A percentile compares a stretch with the other conserved stretches of the same genome.
These are phyloP conservation scores for Andrena chrysosceles DNA, from an alignment of 2,888 invertebrate genomes.

Conservation along the genomic window DNA sequence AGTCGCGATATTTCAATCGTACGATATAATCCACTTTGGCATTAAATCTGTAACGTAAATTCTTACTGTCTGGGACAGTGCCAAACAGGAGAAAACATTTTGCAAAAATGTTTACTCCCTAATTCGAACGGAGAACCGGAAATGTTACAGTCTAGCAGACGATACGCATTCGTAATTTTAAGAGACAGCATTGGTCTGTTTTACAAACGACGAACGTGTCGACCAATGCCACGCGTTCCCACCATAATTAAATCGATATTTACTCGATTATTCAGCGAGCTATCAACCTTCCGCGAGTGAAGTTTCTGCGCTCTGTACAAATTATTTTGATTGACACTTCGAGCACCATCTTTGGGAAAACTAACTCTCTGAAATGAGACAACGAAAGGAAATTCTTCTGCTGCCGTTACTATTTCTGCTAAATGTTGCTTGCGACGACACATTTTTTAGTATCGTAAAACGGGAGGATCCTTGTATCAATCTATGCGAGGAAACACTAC, in stretches of 20 bases:
- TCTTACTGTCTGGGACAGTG: too few species aligned
- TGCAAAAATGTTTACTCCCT: neutral
- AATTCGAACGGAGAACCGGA: neutral
- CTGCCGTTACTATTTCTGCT: slow-evolving; percentile 61
- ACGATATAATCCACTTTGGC: too few species aligned
- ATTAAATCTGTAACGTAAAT: too few species aligned
- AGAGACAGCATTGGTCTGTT: slow-evolving; percentile 62
- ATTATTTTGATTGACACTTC: slow-evolving; percentile 57
- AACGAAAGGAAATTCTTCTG: slow-evolving; percentile 58
- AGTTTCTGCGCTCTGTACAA: slow-evolving; percentile 45
- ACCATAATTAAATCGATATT: slow-evolving; percentile 78
- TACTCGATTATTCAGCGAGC: slow-evolving; percentile 67
- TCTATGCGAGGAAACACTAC: slow-evolving; percentile 75
- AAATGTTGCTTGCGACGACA: slow-evolving; percentile 65
- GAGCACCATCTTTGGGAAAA: neutral
- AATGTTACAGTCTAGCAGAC: slow-evolving; percentile 31
- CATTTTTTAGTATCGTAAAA: slow-evolving; percentile 72
- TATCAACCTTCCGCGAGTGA: slow-evolving; percentile 53
- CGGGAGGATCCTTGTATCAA: slow-evolving; percentile 77
- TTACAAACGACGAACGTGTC: slow-evolving; percentile 21
- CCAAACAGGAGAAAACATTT: neutral
- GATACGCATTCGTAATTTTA: slow-evolving; percentile 1
- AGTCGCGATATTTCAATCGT: too few species aligned
- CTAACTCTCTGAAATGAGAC: slow-evolving; percentile 67
- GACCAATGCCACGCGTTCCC: slow-evolving; percentile 66